These are phyloP conservation scores for Microctenopoma lineatum DNA, from an alignment of 2,797 vertebrate genomes.

Conservation along the genomic window DNA sequence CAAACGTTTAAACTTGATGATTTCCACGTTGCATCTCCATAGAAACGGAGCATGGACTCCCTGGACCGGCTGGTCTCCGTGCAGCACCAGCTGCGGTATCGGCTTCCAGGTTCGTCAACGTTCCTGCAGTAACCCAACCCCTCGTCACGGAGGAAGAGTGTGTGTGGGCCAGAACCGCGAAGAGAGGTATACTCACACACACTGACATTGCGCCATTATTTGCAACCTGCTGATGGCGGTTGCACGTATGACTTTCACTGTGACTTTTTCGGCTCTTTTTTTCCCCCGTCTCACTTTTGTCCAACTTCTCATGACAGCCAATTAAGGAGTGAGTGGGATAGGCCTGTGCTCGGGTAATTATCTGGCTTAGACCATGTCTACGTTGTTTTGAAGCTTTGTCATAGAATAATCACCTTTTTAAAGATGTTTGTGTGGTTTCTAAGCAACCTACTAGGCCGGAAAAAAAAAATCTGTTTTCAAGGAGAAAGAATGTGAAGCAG, in stretches of 20 bases:
- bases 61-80: slow-evolving; percentile 96
- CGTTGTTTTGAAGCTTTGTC: slow-evolving; percentile 63
- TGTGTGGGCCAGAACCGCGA: slow-evolving; percentile 98
- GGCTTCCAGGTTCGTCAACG: slow-evolving; percentile 98
- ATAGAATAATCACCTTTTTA: slow-evolving; percentile 68
- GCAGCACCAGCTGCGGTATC: slow-evolving; percentile 96
- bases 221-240: slow-evolving; percentile 38
- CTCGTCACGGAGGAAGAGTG: slow-evolving; percentile 93
- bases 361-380: slow-evolving; percentile 58
- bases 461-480: slow-evolving; percentile 39
- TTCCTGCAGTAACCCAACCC: slow-evolving; percentile 96
- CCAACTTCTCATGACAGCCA: slow-evolving; percentile 63
- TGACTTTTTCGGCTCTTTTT: slow-evolving; percentile 31
- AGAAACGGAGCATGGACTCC: slow-evolving; percentile 98
- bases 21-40: slow-evolving; percentile 51
- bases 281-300: slow-evolving; percentile 33
- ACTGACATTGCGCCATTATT: slow-evolving; percentile 22
- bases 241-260: slow-evolving; percentile 41
- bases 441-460: slow-evolving; percentile 62
- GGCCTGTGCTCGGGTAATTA: slow-evolving; percentile 68
- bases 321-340: slow-evolving; percentile 64
- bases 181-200: slow-evolving; percentile 85
- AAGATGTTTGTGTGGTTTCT: slow-evolving; percentile 69
- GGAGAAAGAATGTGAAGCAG: slow-evolving; percentile 40
- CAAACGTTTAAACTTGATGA: slow-evolving; percentile 1